Base-by-base conservation (phyloP, 23 tunicate genomes). In the Corella eumyota region DNA sequence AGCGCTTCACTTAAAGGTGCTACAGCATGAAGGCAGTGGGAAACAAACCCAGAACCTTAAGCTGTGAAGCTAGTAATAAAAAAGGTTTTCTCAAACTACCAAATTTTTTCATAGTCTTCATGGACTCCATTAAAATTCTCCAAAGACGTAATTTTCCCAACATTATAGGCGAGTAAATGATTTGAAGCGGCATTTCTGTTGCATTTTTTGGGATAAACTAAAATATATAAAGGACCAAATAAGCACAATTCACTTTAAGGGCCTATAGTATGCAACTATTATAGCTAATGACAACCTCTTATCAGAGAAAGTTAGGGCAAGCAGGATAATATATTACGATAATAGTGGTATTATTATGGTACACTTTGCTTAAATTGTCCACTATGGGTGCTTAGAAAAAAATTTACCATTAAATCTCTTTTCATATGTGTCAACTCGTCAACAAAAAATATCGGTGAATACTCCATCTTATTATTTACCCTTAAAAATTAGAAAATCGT, bases 71-170 rank as follows among this genome's bases (percentile, higher is more conserved):
- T n/a, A n/a, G n/a, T n/a, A n/a, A n/a, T n/a, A n/a, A n/a, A n/a
- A n/a, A n/a, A n/a, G n/a, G n/a, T 64, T 64, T 15, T 64, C 7
- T 19, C 21, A 51, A 67, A 6, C n/a, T 49, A 74, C 95, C 95
- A 13, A 84, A 44, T 23, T 52, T 36, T 34, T 72, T 77, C 80
- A 86, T 77, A 29, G 58, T 32, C 7, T 60, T 23, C 71, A 86
- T 59, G 7, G 85, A 49, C 19, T 48, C 30, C 0, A 67, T 50
- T 40, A 90, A 35, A 24, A 64, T 80, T 15, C 62, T 40, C 97
- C 90, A 80, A 4, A 90, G 44, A 48, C 97, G 58, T 74, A 90
- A 36, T 63, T 90, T 90, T 50, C 97, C 97, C 13, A 90, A 48
- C 6, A 77, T 51, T 28, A 90, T 71, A 0, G 97, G 84, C 28